Evolutionary conservation across 2,888 invertebrate genomes (phyloP).

Genomic region (Xanthia togata): DNA sequence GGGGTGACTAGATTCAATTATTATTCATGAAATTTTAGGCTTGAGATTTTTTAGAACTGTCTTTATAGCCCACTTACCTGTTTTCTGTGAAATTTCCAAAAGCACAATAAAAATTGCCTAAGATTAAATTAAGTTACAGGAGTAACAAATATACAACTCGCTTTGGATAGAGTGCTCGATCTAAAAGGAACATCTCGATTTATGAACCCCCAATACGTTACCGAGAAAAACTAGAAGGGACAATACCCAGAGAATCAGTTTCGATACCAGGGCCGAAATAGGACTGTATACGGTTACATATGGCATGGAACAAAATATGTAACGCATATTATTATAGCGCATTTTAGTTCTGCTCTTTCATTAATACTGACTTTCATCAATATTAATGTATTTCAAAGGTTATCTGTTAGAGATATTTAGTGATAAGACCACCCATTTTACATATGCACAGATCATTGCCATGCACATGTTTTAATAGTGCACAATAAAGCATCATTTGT

Average conservation of each 20-base stretch:
- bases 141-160: constrained; percentile 46
- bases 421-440: neutral
- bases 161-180: constrained; percentile 68
- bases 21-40: too few species aligned
- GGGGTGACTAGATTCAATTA: too few species aligned
- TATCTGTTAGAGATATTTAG: neutral
- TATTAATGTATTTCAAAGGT: neutral
- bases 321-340: neutral
- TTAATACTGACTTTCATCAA: neutral
- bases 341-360: neutral
- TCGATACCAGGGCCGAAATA: constrained; percentile 52
- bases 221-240: constrained; percentile 70
- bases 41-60: neutral
- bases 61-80: neutral
- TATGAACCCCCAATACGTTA: constrained; percentile 74
- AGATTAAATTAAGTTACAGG: constrained; percentile 11
- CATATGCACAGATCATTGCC: neutral
- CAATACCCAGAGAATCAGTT: constrained; percentile 64
- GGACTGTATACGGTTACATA: neutral
- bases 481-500: constrained; percentile 4
- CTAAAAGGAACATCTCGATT: constrained; percentile 69
- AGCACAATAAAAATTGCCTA: constrained; percentile 8
- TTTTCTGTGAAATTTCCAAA: neutral
- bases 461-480: neutral
- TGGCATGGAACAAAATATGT: neutral